Conservation (phyloP, 2,797 vertebrate genomes). For the Salmo trutta region DNA sequence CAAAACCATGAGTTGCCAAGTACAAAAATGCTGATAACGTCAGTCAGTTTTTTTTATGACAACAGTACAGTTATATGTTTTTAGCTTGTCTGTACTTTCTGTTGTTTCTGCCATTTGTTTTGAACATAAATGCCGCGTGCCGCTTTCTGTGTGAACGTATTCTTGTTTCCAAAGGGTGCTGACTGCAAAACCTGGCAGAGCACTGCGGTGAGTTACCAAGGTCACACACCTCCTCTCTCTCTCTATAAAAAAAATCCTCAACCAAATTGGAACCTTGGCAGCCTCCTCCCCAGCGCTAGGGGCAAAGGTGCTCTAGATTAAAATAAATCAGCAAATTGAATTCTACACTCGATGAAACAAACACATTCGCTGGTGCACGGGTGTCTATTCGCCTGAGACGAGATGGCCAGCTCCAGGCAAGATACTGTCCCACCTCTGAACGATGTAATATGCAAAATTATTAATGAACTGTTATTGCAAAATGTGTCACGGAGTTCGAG, state of each 20-base stretch:
- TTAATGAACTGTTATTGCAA: constrained; percentile 74
- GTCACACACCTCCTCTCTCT: constrained; percentile 36
- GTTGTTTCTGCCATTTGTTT: constrained; percentile 52
- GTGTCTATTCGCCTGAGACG: constrained; percentile 66
- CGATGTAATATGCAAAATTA: constrained; percentile 66
- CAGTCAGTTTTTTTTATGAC: constrained; percentile 22
- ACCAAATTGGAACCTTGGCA: constrained; percentile 49
- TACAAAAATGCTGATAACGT: constrained; percentile 58
- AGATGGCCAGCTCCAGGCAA: constrained; percentile 76
- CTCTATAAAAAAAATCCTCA: constrained; percentile 25
- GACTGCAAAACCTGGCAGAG: constrained; percentile 25
- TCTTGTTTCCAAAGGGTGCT: constrained; percentile 43
- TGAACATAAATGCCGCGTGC: constrained; percentile 23
- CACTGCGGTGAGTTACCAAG: constrained; percentile 37
- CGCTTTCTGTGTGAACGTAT: constrained; percentile 42
- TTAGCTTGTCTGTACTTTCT: constrained; percentile 35
- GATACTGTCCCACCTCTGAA: constrained; percentile 73
- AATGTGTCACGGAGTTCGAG: constrained; percentile 69
- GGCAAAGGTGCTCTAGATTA: constrained; percentile 82
- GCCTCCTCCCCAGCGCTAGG: constrained; percentile 68
- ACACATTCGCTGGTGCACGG: constrained; percentile 73
- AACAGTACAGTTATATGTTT: constrained; percentile 5
- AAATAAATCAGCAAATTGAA: constrained; percentile 79
- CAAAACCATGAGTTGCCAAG: constrained; percentile 39
- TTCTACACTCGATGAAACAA: constrained; percentile 83